Base-by-base conservation (phyloP, 2,888 invertebrate genomes). In the Pheosia tremula region DNA sequence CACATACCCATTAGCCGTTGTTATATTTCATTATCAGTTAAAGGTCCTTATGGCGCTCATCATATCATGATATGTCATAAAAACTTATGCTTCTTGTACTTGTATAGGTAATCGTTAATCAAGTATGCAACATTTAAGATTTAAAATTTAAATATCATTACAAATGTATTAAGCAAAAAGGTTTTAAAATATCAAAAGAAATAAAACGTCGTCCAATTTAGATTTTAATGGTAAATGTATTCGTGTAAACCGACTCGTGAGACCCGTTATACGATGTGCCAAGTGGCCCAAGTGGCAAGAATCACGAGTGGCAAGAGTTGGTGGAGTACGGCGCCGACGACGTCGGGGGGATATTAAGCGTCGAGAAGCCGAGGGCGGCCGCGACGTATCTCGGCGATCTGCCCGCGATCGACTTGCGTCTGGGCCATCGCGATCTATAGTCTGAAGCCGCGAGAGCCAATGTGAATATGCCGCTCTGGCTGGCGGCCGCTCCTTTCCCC, bases 381-480 rank as follows among this genome's bases (percentile, higher is more conserved):
- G 85, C 84, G 81, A 75, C 82, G 73, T 89, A 89, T 89, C 89
- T 84, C 88, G 82, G 72, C 86, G 86, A 89, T 89, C 88, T 85
- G 84, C 80, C 77, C 83, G 75, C 80, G 77, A 80, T 83, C 85
- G 84, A 84, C 81, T 83, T 73, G 77, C 77, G 78, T 80, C 82
- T 77, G 78, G 79, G 74, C 79, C 81, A 83, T 84, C 85, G 83
- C 70, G 82, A 86, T 86, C 77, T 82, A 24, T 24, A 80, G 82
- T 72, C 80, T 73, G 68, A 68, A 76, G 76, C 76, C 73, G 71
- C 78, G 74, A 82, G 75, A 77, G 79, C 78, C 80, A 77, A 76
- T 78, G 77, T 77, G 79, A 78, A 82, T 79, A 79, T 79, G 75
- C 76, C 69, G 67, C 66, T 64, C 61, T 69, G 58, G 69, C 60